Evolutionary conservation across 2,113 vertebrate genomes (phyloP), one percentile per base, ranked within the genome.

Genomic region (Illadopsis cleaveri): DNA sequence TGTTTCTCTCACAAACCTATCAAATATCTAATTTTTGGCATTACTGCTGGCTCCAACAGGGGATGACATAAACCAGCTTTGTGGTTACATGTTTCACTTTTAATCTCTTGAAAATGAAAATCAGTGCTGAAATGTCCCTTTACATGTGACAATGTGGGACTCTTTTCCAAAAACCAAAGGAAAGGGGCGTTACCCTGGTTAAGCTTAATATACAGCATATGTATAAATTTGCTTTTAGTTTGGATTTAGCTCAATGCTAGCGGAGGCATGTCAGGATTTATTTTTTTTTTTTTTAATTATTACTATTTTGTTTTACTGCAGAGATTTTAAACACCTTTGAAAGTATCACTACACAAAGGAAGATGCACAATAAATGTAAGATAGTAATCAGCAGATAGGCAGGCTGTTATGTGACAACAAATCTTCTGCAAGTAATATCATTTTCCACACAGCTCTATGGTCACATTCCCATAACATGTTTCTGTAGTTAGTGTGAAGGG

Each of bases 51-150:
- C 98, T 98, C 98, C 95, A 95, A 98, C 98, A 97, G 97, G 97
- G 98, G 97, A 98, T 98, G 98, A 99, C 98, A 98, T 98, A 98
- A 98, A 98, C 98, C 98, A 99, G 98, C 98, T 98, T 99, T 98
- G 98, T 98, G 98, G 98, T 98, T 98, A 98, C 98, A 98, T 97
- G 98, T 98, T 98, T 99, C 98, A 98, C 97, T 98, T 98, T 98
- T 98, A 98, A 98, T 98, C 98, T 98, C 97, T 81, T 97, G 97
- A 97, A 98, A 98, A 98, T 98, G 98, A 98, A 98, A 98, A 98
- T 98, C 98, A 98, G 97, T 93, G 92, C 95, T 97, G 97, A 98
- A 98, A 98, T 97, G 98, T 98, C 98, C 98, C 97, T 97, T 98
- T 97, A 90, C 96, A 98, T 98, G 97, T 97, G 98, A 98, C 97